phyloP scores from a whole-genome alignment of 2,113 vertebrate species.

The Pygoscelis antarcticus region DNA sequence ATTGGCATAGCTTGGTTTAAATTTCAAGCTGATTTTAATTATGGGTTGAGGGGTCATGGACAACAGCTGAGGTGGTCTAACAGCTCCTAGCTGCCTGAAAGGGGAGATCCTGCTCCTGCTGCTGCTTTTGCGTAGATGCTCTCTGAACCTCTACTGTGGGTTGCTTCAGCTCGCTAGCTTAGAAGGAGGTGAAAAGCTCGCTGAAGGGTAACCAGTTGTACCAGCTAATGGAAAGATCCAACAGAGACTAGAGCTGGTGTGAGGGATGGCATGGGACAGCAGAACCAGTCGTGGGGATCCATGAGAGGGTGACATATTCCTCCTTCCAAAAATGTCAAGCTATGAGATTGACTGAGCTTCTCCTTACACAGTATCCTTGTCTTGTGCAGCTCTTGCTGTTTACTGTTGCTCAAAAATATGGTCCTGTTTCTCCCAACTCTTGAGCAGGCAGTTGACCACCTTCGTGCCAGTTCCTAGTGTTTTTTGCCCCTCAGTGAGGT shows the following conservation, averaged over 20 bases:
- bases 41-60: not conserved
- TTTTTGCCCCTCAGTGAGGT: not conserved
- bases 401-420: accelerated
- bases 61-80: not conserved
- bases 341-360: not conserved
- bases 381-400: not conserved
- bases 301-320: not conserved
- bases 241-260: too few relatives aligned
- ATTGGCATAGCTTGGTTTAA: not conserved
- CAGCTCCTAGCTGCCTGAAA: not conserved
- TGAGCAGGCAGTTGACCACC: not conserved
- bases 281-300: not conserved
- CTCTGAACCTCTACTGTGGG: not conserved
- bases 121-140: not conserved
- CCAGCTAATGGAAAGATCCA: not conserved
- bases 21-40: not conserved
- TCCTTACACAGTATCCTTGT: not conserved
- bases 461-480: not conserved
- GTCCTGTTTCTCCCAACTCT: not conserved
- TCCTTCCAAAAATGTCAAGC: not conserved
- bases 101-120: not conserved
- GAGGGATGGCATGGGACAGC: not conserved
- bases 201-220: not conserved
- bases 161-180: accelerated
- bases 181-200: not conserved